phyloP scores from a whole-genome alignment of 2,888 invertebrate genomes.

The Corbicula japonica region DNA sequence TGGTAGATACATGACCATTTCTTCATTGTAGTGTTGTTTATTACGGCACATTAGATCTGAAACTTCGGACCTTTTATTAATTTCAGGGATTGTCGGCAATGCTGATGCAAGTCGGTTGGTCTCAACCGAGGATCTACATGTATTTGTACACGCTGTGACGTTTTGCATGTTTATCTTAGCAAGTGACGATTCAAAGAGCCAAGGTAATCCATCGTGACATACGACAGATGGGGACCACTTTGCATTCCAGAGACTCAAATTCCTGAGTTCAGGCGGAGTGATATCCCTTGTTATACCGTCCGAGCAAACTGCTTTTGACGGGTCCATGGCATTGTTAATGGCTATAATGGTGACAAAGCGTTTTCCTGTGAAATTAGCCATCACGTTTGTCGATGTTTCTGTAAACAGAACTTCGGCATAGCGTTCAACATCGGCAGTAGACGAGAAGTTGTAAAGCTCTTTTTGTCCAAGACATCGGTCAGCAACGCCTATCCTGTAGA shows the following conservation, averaged over 20 bases:
- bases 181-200: conserved; percentile 43
- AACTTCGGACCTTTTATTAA: conserved; percentile 8
- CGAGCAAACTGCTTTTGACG: conserved; percentile 72
- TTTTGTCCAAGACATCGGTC: conserved; percentile 23
- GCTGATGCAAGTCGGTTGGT: not conserved
- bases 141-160: not conserved
- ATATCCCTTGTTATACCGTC: conserved; percentile 67
- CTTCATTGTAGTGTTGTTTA: conserved; percentile 8
- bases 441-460: conserved; percentile 30
- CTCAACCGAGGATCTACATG: not conserved
- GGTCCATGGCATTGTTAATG: conserved; percentile 41
- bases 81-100: not conserved
- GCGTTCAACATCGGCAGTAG: not conserved
- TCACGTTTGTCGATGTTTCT: conserved; percentile 1
- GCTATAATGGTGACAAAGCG: conserved; percentile 11
- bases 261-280: conserved; percentile 53
- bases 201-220: conserved; percentile 44
- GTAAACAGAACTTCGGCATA: conserved; percentile 15
- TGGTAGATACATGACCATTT: conserved; percentile 58
- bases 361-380: conserved; percentile 49
- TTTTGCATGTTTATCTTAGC: not conserved
- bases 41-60: conserved; percentile 39
- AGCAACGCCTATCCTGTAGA: conserved; percentile 62
- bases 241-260: conserved; percentile 52
- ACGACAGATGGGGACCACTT: conserved; percentile 18